These are phyloP conservation scores for Pseudachorutes palmiensis DNA, from an alignment of 1,140 invertebrate species.

Conservation along the genomic window DNA sequence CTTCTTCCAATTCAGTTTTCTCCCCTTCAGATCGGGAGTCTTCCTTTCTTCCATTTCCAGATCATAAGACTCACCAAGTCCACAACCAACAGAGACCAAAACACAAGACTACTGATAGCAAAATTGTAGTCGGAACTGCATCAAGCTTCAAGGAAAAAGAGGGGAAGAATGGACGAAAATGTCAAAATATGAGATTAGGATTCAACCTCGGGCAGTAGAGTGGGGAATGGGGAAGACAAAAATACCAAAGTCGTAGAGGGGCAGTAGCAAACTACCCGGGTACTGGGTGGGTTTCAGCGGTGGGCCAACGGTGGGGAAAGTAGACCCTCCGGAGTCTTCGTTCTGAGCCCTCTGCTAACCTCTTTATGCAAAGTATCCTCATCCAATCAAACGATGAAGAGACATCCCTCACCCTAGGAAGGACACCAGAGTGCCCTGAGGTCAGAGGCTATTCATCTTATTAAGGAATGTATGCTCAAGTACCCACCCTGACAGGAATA, in stretches of 20 bases:
- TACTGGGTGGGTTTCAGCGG: not conserved
- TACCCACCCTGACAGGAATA: too few relatives aligned
- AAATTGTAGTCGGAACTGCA: too few relatives aligned
- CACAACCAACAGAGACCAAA: too few relatives aligned
- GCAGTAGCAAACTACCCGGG: not conserved
- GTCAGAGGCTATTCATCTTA: not conserved
- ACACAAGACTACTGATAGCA: too few relatives aligned
- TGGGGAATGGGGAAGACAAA: not conserved
- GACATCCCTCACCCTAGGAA: not conserved
- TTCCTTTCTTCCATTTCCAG: conserved; percentile 1
- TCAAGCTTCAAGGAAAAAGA: too few relatives aligned
- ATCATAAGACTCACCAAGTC: too few relatives aligned
- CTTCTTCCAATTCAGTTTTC: conserved; percentile 9
- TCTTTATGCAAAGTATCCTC: conserved; percentile 9
- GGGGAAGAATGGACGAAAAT: not conserved
- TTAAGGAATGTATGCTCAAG: not conserved
- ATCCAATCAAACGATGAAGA: conserved; percentile 14
- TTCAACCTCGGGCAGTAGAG: not conserved
- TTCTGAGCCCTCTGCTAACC: conserved; percentile 6
- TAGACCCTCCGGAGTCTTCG: not conserved
- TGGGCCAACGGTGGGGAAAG: not conserved
- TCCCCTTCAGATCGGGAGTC: not conserved
- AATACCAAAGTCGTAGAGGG: not conserved
- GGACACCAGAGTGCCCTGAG: not conserved
- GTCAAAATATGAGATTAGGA: conserved; percentile 19